Percentiles rank a stretch among this genome's conserved stretches.
These are phyloP conservation scores for Macaria liturata DNA, from an alignment of 2,888 invertebrate species.

Conservation along the genomic window DNA sequence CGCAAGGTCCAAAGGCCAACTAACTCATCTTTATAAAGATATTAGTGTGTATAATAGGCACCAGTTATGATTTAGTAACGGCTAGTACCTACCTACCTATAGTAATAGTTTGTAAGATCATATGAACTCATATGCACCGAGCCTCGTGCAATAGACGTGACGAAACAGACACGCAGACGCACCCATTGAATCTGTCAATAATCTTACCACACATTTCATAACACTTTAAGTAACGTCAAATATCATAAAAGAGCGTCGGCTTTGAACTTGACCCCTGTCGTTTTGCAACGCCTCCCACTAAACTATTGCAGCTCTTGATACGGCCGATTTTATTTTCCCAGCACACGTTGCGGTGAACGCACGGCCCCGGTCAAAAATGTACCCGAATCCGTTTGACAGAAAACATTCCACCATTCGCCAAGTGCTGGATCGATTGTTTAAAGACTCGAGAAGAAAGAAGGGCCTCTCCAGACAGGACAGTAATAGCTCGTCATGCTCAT, in stretches of 20 bases:
- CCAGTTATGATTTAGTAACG: too few relatives aligned
- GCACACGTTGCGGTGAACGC: slow-evolving; percentile 44
- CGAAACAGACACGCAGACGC: slow-evolving; percentile 30
- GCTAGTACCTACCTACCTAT: too few relatives aligned
- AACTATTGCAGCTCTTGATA: slow-evolving; percentile 39
- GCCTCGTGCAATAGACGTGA: slow-evolving; percentile 28
- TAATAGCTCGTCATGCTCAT: slow-evolving; percentile 54
- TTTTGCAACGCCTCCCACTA: slow-evolving; percentile 49
- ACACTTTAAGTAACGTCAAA: slow-evolving; percentile 38
- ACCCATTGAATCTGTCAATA: slow-evolving; percentile 41
- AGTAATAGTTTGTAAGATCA: slow-evolving; percentile 5
- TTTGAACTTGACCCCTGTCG: slow-evolving; percentile 56
- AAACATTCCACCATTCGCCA: slow-evolving; percentile 88
- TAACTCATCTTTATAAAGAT: too few relatives aligned
- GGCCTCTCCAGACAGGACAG: slow-evolving; percentile 57
- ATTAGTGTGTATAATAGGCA: too few relatives aligned
- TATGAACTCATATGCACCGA: slow-evolving; percentile 11
- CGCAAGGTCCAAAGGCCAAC: too few relatives aligned
- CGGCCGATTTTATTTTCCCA: slow-evolving; percentile 30
- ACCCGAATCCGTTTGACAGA: slow-evolving; percentile 87
- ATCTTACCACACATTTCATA: slow-evolving; percentile 46
- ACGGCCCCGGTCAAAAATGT: slow-evolving; percentile 69
- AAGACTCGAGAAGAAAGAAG: slow-evolving; percentile 51
- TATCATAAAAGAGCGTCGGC: slow-evolving; percentile 25
- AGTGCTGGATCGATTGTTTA: slow-evolving; percentile 84